Evolutionary conservation across 2,888 invertebrate species (phyloP), one percentile per base, ranked within the genome.

Genomic region (Autographa pulchrina): DNA sequence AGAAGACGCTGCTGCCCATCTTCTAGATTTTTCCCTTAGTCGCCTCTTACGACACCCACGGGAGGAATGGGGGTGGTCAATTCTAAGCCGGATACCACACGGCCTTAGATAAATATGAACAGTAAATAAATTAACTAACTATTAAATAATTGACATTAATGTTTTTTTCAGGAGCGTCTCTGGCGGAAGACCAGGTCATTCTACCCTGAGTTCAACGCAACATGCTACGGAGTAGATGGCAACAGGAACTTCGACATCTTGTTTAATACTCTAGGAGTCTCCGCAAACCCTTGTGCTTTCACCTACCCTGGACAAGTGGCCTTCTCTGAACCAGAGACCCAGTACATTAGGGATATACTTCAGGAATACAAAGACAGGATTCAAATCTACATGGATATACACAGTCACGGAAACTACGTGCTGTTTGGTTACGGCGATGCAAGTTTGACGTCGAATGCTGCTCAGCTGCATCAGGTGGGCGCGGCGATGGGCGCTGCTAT

Each of bases 231-330:
- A 6, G 96, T 96, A 0, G 98, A 98, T 85, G 96, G 96, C 0
- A 98, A 98, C 89, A 93, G 98, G 20, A 98, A 98, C 91, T 98
- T 97, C 85, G 97, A 96, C 31, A 74, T 69, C 8, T 11, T 97
- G 60, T 96, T 96, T 81, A 95, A 96, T 75, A 98, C 97, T 97
- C 96, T 96, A 4, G 92, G 96, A 1, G 84, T 86, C 1, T 86
- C 85, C 14, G 92, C 93, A 69, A 80, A 93, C 70, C 96, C 94
- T 0, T 97, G 97, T 85, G 81, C 89, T 0, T 96, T 96, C 0
- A 96, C 93, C 0, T 97, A 93, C 89, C 96, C 96, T 9, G 98
- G 98, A 0, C 87, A 92, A 0, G 74, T 78, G 0, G 84, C 97
- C 2, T 97, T 97, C 90, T 97, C 97, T 0, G 97, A 97, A 86